Evolutionary conservation across 2,113 vertebrate species (phyloP), one percentile per base, ranked within the genome.

Genomic region (Atherinomorus stipes): DNA sequence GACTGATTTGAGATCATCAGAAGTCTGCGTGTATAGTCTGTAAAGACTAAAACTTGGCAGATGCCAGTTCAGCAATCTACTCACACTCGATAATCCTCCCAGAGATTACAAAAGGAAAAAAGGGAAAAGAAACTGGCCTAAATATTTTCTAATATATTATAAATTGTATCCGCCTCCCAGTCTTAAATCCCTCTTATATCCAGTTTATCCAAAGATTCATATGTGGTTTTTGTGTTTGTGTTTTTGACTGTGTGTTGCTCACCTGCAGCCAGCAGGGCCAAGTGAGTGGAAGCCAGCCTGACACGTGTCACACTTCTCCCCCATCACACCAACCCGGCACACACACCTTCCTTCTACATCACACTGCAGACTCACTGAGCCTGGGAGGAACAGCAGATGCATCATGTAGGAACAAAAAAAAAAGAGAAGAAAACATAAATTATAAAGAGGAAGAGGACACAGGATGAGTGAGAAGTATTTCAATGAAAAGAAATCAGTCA

Each of bases 221-320:
- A 42, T 42, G 15, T 42, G 1, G 7, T 59, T n/a, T 34, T 2
- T 64, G 3, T 1, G 18, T 44, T 18, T 40, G 44, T 61, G 49
- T 51, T 19, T 28, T 16, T 23, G 28, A 31, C 4, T 13, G 21
- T 21, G 21, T 13, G 34, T 58, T 44, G 62, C 88, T 95, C 90
- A 98, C 97, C 97, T 96, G 96, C 97, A 98, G 84, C 97, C 97
- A 0, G 93, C 94, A 31, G 94, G 95, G 0, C 94, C 94, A n/a
- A 98, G 95, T 3, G 96, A 96, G 86, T 98, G 96, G 86, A 95
- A 97, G 0, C 96, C 96, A 0, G 93, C 83, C 81, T 63, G 93
- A 90, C 97, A 99, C 49, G 85, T 93, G 87, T 98, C 96, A 4
- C 97, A 99, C 88, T 96, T 98, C 90, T 93, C 93, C 71, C 96